These are phyloP conservation scores for Protonibea diacanthus DNA, from an alignment of 2,797 vertebrate genomes.

Conservation along the genomic window DNA sequence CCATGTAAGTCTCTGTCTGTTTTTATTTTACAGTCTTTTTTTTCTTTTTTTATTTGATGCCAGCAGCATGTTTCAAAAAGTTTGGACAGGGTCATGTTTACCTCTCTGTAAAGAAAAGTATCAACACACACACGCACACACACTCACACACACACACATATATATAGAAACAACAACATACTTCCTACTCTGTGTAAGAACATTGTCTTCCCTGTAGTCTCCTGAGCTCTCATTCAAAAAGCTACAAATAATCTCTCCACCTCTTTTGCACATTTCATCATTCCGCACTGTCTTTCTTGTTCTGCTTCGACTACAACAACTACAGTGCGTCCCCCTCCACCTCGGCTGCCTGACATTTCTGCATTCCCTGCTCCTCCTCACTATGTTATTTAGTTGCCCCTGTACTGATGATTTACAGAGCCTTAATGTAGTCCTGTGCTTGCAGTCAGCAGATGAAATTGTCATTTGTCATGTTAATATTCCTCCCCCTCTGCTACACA, in stretches of 20 bases:
- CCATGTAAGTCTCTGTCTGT: not conserved
- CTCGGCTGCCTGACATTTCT: slow-evolving; percentile 6
- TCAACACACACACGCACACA: too few species aligned
- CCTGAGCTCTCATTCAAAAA: slow-evolving; percentile 41
- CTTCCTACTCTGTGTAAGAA: slow-evolving; percentile 19
- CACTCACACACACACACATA: not conserved
- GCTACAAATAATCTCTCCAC: slow-evolving; percentile 36
- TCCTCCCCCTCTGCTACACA: slow-evolving; percentile 54
- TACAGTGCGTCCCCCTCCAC: slow-evolving; percentile 12
- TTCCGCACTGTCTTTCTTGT: slow-evolving; percentile 16
- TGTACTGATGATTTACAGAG: slow-evolving; percentile 63
- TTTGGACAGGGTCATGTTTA: too few species aligned
- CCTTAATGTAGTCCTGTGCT: slow-evolving; percentile 73
- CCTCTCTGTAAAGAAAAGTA: too few species aligned
- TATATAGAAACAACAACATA: slow-evolving; percentile 1
- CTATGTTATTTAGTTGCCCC: slow-evolving; percentile 57
- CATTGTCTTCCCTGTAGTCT: slow-evolving; percentile 23
- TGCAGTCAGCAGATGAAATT: slow-evolving; percentile 74
- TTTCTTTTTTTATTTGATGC: too few species aligned
- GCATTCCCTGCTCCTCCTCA: slow-evolving; percentile 22
- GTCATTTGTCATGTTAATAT: slow-evolving; percentile 80
- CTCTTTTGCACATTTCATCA: slow-evolving; percentile 1
- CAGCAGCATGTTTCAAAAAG: too few species aligned
- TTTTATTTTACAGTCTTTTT: too few species aligned
- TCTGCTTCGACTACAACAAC: slow-evolving; percentile 21